A percentile compares a stretch with the other conserved stretches of the same genome.
These are phyloP conservation scores for Maccullochella peelii DNA, from an alignment of 2,113 vertebrate genomes.

Conservation along the genomic window DNA sequence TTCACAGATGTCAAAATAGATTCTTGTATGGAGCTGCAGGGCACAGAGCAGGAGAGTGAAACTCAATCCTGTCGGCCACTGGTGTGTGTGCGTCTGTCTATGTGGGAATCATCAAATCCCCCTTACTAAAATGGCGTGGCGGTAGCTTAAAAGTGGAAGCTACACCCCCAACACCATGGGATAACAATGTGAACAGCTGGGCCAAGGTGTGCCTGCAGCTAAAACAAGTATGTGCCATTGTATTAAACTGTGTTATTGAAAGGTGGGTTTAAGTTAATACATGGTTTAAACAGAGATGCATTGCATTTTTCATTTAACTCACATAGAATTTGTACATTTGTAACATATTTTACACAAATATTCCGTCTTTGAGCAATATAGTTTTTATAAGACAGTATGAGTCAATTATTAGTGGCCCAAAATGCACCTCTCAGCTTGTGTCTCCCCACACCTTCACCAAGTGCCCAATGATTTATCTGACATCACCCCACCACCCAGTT, in stretches of 20 bases:
- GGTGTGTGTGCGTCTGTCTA: conserved; percentile 11
- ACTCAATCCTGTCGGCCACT: conserved; percentile 54
- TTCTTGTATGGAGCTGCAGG: conserved; percentile 51
- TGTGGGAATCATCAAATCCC: conserved; percentile 51
- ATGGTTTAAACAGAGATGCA: neutral
- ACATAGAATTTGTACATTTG: neutral
- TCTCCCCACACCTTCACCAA: neutral
- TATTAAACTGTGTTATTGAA: conserved; percentile 39
- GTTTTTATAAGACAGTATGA: neutral
- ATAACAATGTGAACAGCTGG: conserved; percentile 40
- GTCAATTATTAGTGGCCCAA: neutral
- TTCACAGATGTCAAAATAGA: conserved; percentile 68
- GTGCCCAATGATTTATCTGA: conserved; percentile 35
- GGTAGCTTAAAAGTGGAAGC: conserved; percentile 40
- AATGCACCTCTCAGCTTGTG: conserved; percentile 14
- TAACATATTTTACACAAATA: neutral
- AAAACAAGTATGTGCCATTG: conserved; percentile 5
- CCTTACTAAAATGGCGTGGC: conserved; percentile 33
- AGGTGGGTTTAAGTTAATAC: conserved; percentile 19
- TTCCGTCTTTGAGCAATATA: neutral
- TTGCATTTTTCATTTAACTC: neutral
- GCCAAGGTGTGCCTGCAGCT: conserved; percentile 22
- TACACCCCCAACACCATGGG: conserved; percentile 31
- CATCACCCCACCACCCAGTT: conserved; percentile 7
- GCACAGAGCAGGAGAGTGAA: conserved; percentile 49